phyloP scores from a whole-genome alignment of 2,797 vertebrate genomes.

The Ammospiza maritima region DNA sequence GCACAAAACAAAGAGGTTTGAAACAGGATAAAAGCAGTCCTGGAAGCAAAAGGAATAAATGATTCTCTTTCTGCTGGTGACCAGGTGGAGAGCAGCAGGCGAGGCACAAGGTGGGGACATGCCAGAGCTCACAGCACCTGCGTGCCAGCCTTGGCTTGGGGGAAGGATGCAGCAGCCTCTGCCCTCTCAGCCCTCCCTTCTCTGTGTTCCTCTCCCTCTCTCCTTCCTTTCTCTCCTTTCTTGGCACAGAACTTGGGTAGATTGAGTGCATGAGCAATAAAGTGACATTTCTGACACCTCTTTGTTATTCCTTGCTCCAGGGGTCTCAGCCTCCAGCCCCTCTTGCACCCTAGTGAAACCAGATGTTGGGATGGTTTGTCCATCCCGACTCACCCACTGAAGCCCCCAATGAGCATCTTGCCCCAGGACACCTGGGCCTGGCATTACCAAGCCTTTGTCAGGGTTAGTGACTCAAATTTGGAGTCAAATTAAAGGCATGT shows the following conservation, averaged over 20 bases:
- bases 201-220: neutral
- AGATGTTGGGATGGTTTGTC: fast-evolving
- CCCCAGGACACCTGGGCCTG: fast-evolving
- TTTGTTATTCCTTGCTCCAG: fast-evolving
- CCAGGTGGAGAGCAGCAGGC: neutral
- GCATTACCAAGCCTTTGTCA: neutral
- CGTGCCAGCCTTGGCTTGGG: neutral
- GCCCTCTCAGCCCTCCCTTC: neutral
- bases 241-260: neutral
- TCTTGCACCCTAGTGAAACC: neutral
- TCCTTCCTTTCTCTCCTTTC: neutral
- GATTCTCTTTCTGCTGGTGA: neutral
- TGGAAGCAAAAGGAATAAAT: neutral
- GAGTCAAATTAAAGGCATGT: conserved; percentile 20
- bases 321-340: neutral
- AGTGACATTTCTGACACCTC: neutral
- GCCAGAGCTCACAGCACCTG: neutral
- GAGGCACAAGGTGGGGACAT: neutral
- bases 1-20: neutral
- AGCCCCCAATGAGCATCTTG: neutral
- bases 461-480: neutral
- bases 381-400: neutral
- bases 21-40: neutral
- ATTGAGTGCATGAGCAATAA: neutral
- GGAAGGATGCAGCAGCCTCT: neutral